Conservation (phyloP, 1,140 invertebrate genomes). For the Himalopsyche phryganea region DNA sequence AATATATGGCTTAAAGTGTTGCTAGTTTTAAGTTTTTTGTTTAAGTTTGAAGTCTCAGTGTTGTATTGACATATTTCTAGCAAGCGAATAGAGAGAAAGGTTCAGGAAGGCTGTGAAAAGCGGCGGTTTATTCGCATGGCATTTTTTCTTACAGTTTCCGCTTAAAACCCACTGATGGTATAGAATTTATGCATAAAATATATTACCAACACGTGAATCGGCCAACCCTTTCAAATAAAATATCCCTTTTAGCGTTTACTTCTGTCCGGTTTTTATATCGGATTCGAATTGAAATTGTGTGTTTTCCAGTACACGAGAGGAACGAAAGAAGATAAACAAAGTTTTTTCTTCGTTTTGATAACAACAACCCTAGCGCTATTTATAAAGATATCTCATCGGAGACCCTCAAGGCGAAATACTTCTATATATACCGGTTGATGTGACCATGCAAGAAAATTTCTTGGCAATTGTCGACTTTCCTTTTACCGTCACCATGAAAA, state of each 20-base stretch:
- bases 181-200: constrained; percentile 2
- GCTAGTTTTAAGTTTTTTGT: too few species aligned
- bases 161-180: not conserved
- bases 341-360: constrained; percentile 8
- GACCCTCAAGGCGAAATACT: too few species aligned
- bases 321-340: constrained; percentile 19
- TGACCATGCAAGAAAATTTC: too few species aligned
- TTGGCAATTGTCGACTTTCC: too few species aligned
- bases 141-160: not conserved
- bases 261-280: constrained; percentile 8
- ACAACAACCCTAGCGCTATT: constrained; percentile 1
- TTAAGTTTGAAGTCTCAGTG: too few species aligned
- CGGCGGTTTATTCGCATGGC: not conserved
- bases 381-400: too few species aligned
- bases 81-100: too few species aligned
- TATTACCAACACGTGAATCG: not conserved
- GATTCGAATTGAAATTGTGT: constrained; percentile 20
- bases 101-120: too few species aligned
- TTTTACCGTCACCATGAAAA: too few species aligned
- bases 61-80: too few species aligned
- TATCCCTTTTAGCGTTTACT: constrained; percentile 27
- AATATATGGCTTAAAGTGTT: too few species aligned
- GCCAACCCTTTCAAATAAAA: constrained; percentile 22
- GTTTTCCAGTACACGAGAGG: constrained; percentile 18
- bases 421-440: too few species aligned